Base-by-base conservation (phyloP, 2,113 vertebrate genomes). In the Guaruba guarouba region DNA sequence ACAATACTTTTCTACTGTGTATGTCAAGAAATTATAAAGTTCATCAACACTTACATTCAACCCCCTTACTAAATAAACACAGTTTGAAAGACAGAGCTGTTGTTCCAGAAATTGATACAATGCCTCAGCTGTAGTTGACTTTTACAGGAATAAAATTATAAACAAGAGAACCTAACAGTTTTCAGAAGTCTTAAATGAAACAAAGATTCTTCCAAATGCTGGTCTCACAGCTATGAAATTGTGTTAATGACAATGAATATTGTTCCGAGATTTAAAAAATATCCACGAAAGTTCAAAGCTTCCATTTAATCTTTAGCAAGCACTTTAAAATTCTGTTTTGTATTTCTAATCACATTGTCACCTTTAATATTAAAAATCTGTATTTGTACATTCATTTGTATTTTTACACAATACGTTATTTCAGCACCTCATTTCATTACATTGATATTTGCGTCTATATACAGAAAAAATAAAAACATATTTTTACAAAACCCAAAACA, bases 181-280 rank as follows among this genome's bases (percentile, higher is more conserved):
- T 88, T 88, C 82, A 80, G 35, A 46, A 75, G 19, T 52, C 46
- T 88, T 55, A 43, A 31, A 48, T 35, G 22, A 88, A 94, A 43
- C 18, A 13, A 70, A 77, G 20, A 52, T 35, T 48, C 11, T 61
- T 74, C 61, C 64, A 84, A 88, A 67, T n/a, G n/a, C 24, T 83
- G 51, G 74, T 24, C 61, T 86, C 51, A 55, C 33, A 83, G 39
- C 20, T 24, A 43, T 20, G n/a, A 81, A 4, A 46, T 88, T 59
- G 67, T 77, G 7, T 75, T 71, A 67, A 82, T 20, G 35, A 43
- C 48, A 81, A 20, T 29, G 31, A 86, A n/a, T n/a, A 81, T 63
- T 83, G 90, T 49, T 83, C 66, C n/a, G 85, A 82, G 31, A 61
- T 64, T 33, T 75, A 54, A 90, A 90, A 88, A 49, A 44, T 13